These are phyloP conservation scores for Apteryx owenii DNA, from an alignment of 2,113 vertebrate genomes.

Conservation along the genomic window DNA sequence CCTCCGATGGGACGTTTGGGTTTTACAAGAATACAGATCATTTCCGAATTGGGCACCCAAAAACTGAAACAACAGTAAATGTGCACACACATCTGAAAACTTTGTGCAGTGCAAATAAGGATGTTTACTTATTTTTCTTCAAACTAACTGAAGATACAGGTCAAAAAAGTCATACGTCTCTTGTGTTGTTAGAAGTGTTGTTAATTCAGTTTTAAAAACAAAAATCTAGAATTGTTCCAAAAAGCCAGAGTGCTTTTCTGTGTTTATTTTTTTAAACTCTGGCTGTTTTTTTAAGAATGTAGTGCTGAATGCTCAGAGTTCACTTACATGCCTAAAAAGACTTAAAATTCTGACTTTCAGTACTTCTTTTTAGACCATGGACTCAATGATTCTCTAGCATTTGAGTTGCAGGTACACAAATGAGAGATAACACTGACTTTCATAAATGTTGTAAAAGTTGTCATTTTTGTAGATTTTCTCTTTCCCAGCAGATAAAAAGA, in stretches of 20 bases:
- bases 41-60: background rate
- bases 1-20: background rate
- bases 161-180: background rate
- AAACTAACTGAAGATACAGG: background rate
- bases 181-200: background rate
- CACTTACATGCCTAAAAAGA: background rate
- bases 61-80: background rate
- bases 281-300: background rate
- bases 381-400: background rate
- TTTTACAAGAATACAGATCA: background rate
- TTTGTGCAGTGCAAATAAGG: background rate
- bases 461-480: background rate
- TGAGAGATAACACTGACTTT: background rate
- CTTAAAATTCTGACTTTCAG: background rate
- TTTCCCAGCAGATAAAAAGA: background rate
- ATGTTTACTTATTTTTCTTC: background rate
- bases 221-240: background rate
- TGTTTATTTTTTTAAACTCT: background rate
- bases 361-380: background rate
- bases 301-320: background rate
- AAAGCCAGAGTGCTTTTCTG: background rate
- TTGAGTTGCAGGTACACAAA: background rate
- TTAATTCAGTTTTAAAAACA: background rate
- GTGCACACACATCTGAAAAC: background rate
- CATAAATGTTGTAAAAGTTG: background rate